Evolutionary conservation across 2,888 invertebrate species (phyloP).

Genomic region (Mythimna lalbum): DNA sequence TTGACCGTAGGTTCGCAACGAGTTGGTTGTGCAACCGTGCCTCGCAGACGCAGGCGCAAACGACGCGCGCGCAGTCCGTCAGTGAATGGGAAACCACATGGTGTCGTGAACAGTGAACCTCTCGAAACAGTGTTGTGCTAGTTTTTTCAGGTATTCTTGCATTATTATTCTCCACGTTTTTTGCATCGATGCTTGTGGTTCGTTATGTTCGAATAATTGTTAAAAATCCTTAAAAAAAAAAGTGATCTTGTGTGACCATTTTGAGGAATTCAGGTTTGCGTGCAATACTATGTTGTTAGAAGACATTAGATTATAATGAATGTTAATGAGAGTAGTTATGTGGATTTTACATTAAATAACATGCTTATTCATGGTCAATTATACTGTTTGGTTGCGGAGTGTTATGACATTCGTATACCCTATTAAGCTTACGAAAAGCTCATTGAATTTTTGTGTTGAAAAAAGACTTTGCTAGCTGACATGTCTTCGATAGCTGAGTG

Average conservation of each 20-base stretch:
- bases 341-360: constrained; percentile 5
- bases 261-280: constrained; percentile 33
- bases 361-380: constrained; percentile 7
- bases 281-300: constrained; percentile 23
- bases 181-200: constrained; percentile 18
- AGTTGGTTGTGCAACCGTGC: constrained; percentile 60
- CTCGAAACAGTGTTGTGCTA: constrained; percentile 58
- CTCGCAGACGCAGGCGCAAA: constrained; percentile 55
- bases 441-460: constrained; percentile 8
- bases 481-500: not conserved
- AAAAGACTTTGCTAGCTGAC: not conserved
- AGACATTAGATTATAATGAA: constrained; percentile 18
- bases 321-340: constrained; percentile 4
- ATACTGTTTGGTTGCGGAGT: constrained; percentile 1
- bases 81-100: constrained; percentile 61
- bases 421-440: not conserved
- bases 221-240: not conserved
- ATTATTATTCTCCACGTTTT: constrained; percentile 35
- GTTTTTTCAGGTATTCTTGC: constrained; percentile 57
- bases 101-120: constrained; percentile 63
- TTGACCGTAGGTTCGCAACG: constrained; percentile 70
- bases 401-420: not conserved
- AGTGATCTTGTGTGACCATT: constrained; percentile 29
- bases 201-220: constrained; percentile 8
- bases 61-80: constrained; percentile 63